Evolutionary conservation across 2,113 vertebrate species (phyloP).

Genomic region (Smithornis capensis): DNA sequence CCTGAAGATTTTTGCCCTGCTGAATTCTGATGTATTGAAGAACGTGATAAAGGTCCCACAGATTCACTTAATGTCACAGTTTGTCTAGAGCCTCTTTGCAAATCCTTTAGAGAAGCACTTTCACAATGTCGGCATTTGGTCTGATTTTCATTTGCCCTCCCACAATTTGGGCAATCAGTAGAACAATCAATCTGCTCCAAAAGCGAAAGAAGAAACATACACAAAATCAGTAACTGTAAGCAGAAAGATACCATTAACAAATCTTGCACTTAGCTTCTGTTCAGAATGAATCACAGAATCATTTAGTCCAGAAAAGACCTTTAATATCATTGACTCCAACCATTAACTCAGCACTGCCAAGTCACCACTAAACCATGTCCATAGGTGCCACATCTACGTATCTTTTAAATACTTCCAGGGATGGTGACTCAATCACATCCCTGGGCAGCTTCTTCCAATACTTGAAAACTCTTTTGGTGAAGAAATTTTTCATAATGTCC

Average conservation of each 20-base stretch:
- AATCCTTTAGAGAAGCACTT: conserved; percentile 66
- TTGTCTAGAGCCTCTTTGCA: conserved; percentile 74
- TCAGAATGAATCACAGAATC: not conserved
- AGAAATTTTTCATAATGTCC: not conserved
- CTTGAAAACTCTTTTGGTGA: not conserved
- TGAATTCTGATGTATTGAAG: conserved; percentile 83
- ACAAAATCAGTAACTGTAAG: not conserved
- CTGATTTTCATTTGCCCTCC: conserved; percentile 78
- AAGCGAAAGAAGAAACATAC: conserved; percentile 54
- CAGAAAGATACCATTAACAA: not conserved
- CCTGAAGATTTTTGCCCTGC: conserved; percentile 75
- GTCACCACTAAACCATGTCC: not conserved
- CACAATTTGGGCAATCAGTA: conserved; percentile 79
- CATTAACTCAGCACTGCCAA: not conserved
- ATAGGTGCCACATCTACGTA: not conserved
- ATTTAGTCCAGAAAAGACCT: not conserved
- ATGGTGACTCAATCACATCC: not conserved
- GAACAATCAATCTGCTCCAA: conserved; percentile 75
- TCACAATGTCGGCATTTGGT: conserved; percentile 82
- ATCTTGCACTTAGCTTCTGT: not conserved
- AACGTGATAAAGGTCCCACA: conserved; percentile 75
- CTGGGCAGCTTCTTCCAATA: not conserved
- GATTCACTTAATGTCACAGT: conserved; percentile 65
- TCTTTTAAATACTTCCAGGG: not conserved
- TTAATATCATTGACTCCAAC: not conserved